Conservation (phyloP, 2,113 vertebrate species). For the Nannobrachium achirus region DNA sequence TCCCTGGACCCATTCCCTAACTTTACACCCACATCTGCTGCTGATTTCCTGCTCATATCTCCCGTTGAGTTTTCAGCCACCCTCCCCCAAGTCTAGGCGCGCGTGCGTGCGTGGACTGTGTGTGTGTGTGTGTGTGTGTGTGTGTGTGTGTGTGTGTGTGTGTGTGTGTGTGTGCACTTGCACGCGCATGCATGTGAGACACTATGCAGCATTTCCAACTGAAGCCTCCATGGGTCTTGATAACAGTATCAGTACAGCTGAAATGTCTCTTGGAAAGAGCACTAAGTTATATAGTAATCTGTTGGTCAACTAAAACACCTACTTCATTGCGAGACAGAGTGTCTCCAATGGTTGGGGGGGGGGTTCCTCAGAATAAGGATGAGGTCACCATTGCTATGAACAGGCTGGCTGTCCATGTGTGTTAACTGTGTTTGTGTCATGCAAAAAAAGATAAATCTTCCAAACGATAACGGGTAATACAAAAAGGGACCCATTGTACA, state of each 20-base stretch:
- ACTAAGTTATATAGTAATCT: slow-evolving; percentile 43
- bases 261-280: slow-evolving; percentile 27
- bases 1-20: slow-evolving; percentile 40
- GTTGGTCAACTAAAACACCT: slow-evolving; percentile 41
- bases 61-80: slow-evolving; percentile 51
- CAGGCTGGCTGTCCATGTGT: slow-evolving; percentile 15
- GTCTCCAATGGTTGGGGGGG: slow-evolving; percentile 40
- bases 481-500: slow-evolving; percentile 34
- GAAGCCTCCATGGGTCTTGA: slow-evolving; percentile 29
- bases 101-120: background rate
- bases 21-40: slow-evolving; percentile 70
- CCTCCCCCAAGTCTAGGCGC: slow-evolving; percentile 41
- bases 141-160: slow-evolving; percentile 7
- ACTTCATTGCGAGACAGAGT: slow-evolving; percentile 43
- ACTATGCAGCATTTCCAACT: slow-evolving; percentile 1
- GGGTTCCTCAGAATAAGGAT: slow-evolving; percentile 32
- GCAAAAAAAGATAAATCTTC: slow-evolving; percentile 29
- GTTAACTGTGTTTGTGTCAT: slow-evolving; percentile 24
- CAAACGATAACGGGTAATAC: slow-evolving; percentile 40
- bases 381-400: slow-evolving; percentile 47
- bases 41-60: slow-evolving; percentile 68
- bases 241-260: slow-evolving; percentile 37
- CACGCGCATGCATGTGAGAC: background rate
- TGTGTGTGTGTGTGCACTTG: background rate
- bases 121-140: slow-evolving; percentile 17